Evolutionary conservation across 1,140 invertebrate genomes (phyloP).

Genomic region (Intoshia linei): DNA sequence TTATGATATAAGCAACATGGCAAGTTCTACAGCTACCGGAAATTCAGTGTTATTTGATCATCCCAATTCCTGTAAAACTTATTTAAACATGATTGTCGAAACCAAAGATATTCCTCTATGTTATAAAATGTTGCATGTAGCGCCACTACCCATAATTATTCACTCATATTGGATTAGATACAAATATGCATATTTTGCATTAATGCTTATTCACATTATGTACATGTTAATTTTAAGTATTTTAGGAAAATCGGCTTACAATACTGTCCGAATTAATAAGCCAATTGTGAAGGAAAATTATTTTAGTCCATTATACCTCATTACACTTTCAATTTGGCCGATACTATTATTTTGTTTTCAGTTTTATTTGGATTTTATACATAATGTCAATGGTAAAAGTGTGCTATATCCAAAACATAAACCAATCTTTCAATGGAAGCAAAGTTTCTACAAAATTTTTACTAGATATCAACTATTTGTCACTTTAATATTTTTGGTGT

Average conservation of each 20-base stretch:
- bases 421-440: too few relatives aligned
- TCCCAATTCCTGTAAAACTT: not conserved
- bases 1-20: conserved; percentile 5
- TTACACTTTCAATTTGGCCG: not conserved
- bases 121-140: conserved; percentile 5
- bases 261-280: not conserved
- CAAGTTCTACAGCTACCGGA: not conserved
- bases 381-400: too few relatives aligned
- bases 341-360: not conserved
- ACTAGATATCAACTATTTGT: not conserved
- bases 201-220: conserved; percentile 6
- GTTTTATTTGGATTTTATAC: too few relatives aligned
- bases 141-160: conserved; percentile 5
- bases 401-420: too few relatives aligned
- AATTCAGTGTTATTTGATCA: not conserved
- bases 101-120: not conserved
- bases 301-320: not conserved
- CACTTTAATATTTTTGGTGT: not conserved
- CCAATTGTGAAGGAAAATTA: not conserved
- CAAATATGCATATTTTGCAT: conserved; percentile 6
- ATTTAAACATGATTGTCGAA: not conserved
- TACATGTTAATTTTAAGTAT: conserved; percentile 5
- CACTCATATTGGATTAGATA: conserved; percentile 6
- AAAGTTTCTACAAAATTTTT: not conserved
- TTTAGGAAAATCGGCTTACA: not conserved